A percentile compares a stretch with the other conserved stretches of the same genome.
Evolutionary conservation across 1,140 invertebrate genomes (phyloP).

Genomic region (Philotrypesis tridentata): DNA sequence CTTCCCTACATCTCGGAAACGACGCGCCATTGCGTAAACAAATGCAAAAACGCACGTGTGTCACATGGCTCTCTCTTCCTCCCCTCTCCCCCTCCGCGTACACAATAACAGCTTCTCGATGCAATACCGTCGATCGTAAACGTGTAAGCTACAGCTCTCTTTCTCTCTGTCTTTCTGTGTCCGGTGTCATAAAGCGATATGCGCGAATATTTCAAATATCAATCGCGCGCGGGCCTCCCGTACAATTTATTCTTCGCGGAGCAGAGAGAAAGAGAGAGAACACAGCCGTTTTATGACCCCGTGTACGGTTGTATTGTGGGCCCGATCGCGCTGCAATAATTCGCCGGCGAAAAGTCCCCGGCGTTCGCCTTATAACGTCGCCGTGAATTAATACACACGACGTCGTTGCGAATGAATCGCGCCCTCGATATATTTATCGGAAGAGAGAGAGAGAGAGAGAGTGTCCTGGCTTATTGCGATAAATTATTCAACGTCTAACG

Average conservation of each 20-base stretch:
- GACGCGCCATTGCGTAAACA: background rate
- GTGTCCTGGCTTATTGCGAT: constrained; percentile 26
- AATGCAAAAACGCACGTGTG: background rate
- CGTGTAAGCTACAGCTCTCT: too few species aligned
- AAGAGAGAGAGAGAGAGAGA: too few species aligned
- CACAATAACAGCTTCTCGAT: background rate
- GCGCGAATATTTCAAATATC: background rate
- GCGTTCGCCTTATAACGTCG: background rate
- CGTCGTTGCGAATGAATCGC: background rate
- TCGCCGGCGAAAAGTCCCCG: too few species aligned
- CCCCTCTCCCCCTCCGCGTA: too few species aligned
- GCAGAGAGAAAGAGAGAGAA: too few species aligned
- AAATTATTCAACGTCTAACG: constrained; percentile 37
- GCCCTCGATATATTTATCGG: constrained; percentile 16
- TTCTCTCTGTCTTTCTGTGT: too few species aligned
- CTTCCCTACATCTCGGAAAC: background rate
- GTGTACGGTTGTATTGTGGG: too few species aligned
- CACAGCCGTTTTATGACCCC: background rate
- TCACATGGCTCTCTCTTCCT: background rate
- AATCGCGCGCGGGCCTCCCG: background rate
- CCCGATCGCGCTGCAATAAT: too few species aligned
- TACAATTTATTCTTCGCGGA: background rate
- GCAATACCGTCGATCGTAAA: background rate
- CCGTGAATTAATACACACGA: constrained; percentile 5
- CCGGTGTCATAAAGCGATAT: background rate